These are phyloP conservation scores for Nineta flava DNA, from an alignment of 2,888 invertebrate species.

Conservation along the genomic window DNA sequence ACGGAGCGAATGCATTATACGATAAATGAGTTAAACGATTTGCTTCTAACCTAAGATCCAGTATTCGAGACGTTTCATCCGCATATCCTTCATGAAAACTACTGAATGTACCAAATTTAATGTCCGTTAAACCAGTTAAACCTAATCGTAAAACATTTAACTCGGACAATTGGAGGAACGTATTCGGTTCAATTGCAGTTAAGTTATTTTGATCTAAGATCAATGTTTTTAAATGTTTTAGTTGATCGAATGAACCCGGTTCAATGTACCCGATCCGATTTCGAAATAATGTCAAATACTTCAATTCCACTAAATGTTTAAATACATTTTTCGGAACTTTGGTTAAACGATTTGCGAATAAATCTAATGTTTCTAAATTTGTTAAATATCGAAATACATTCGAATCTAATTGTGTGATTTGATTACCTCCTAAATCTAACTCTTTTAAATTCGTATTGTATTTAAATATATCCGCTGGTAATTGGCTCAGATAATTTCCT, in stretches of 20 bases:
- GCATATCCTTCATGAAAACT: not conserved
- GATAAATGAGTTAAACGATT: not conserved
- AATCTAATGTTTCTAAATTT: not conserved
- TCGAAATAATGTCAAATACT: not conserved
- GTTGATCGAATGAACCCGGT: not conserved
- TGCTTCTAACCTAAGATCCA: not conserved
- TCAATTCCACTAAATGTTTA: not conserved
- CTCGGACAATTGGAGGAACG: conserved; percentile 12
- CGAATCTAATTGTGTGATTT: no score
- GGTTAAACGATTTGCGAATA: not conserved
- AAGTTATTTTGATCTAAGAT: conserved; percentile 14
- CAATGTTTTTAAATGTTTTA: conserved; percentile 9
- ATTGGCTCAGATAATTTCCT: no score
- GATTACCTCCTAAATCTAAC: no score
- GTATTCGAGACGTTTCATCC: not conserved
- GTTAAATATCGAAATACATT: not conserved
- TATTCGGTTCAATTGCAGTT: conserved; percentile 9
- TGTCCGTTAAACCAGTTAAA: conserved; percentile 12
- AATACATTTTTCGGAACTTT: not conserved
- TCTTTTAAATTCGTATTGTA: no score
- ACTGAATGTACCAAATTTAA: conserved; percentile 12
- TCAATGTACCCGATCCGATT: not conserved
- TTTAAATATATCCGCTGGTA: no score
- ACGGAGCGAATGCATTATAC: not conserved
- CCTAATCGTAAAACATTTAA: conserved; percentile 14